These are phyloP conservation scores for Falco biarmicus DNA, from an alignment of 2,797 vertebrate genomes.

Conservation along the genomic window DNA sequence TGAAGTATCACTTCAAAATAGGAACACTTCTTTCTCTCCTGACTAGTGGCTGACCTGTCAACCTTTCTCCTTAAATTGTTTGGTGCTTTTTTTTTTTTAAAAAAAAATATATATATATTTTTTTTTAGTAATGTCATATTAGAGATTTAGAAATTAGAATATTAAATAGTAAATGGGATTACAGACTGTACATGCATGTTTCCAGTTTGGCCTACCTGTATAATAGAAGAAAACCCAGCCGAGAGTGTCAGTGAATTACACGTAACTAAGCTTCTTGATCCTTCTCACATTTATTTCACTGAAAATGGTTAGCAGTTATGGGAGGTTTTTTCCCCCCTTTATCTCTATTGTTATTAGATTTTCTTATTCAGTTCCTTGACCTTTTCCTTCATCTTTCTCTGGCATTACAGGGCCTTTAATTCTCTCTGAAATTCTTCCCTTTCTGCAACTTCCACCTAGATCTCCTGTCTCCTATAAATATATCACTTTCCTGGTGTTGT, in stretches of 20 bases:
- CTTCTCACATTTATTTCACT: neutral
- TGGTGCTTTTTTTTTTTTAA: too few species aligned
- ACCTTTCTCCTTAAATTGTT: neutral
- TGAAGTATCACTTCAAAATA: neutral
- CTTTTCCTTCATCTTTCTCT: neutral
- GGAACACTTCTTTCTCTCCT: neutral
- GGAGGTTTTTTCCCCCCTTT: fast-evolving
- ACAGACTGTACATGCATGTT: fast-evolving
- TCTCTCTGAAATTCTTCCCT: neutral
- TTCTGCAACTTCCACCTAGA: neutral
- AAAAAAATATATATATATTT: too few species aligned
- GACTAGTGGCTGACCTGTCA: neutral
- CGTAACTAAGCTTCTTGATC: neutral
- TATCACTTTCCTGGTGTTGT: neutral
- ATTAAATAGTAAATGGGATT: neutral
- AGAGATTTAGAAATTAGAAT: neutral
- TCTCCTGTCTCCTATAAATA: neutral
- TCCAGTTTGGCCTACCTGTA: neutral
- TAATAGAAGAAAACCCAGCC: neutral
- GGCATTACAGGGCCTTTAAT: neutral
- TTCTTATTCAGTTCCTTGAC: neutral
- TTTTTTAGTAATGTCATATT: neutral
- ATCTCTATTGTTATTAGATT: neutral
- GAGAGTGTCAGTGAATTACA: neutral
- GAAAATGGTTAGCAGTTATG: neutral